These are phyloP conservation scores for Philypnodon macrostomus DNA, from an alignment of 2,797 vertebrate species.

Conservation along the genomic window DNA sequence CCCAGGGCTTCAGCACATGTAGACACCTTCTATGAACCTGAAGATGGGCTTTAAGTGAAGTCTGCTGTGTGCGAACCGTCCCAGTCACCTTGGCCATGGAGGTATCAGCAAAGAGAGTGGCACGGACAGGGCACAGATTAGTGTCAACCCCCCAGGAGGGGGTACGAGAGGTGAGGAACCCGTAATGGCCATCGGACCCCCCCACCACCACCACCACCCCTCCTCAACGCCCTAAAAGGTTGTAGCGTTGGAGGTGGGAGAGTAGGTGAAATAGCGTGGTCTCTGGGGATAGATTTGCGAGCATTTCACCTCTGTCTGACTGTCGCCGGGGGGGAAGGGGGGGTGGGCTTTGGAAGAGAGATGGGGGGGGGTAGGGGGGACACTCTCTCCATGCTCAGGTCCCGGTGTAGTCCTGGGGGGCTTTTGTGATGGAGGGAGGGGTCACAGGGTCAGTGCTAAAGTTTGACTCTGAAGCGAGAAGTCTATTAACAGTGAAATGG, in stretches of 20 bases:
- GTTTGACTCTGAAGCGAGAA: constrained; percentile 51
- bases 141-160: too few species aligned
- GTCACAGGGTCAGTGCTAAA: constrained; percentile 55
- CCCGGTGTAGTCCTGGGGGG: too few species aligned
- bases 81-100: constrained; percentile 61
- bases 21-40: neutral
- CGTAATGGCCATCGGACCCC: too few species aligned
- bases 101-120: constrained; percentile 51
- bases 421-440: too few species aligned
- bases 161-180: constrained; percentile 67
- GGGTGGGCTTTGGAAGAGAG: too few species aligned
- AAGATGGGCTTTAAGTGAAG: neutral
- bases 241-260: constrained; percentile 67
- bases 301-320: constrained; percentile 78
- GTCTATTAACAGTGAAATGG: constrained; percentile 38
- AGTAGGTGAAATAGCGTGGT: constrained; percentile 45
- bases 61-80: constrained; percentile 11
- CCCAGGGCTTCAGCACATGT: too few species aligned
- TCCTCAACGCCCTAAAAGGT: constrained; percentile 72
- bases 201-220: too few species aligned
- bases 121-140: constrained; percentile 44
- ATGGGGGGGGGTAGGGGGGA: constrained; percentile 54
- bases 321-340: constrained; percentile 56
- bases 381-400: too few species aligned
- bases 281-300: constrained; percentile 72